Percentiles rank a stretch among this genome's conserved stretches.
These are phyloP conservation scores for Meloidogyne hapla DNA, from an alignment of 1,140 invertebrate species.

Conservation along the genomic window DNA sequence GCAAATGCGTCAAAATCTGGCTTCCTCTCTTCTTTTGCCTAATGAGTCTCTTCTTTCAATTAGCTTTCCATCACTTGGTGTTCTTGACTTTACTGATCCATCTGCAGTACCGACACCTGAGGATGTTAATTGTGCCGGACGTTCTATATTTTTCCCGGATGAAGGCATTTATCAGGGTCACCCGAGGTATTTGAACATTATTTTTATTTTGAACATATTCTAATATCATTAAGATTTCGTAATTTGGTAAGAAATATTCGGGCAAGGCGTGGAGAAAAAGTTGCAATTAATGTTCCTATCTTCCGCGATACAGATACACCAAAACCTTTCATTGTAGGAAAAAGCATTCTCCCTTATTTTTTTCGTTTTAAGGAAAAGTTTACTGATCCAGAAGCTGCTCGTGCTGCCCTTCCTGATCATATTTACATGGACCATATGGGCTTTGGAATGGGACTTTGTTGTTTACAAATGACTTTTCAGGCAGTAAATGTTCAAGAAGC, in stretches of 20 bases:
- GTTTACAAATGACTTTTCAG: constrained; percentile 81
- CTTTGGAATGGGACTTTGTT: constrained; percentile 94
- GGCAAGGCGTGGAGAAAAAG: constrained; percentile 84
- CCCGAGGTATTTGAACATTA: constrained; percentile 49
- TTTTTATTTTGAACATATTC: neutral
- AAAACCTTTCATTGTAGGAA: constrained; percentile 68
- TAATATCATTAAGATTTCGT: constrained; percentile 65
- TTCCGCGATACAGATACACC: constrained; percentile 82
- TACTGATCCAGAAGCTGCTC: constrained; percentile 60
- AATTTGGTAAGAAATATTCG: constrained; percentile 91
- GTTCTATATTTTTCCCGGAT: constrained; percentile 90
- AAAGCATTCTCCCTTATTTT: constrained; percentile 27
- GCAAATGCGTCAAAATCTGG: constrained; percentile 79
- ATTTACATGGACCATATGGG: constrained; percentile 98
- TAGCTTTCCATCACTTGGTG: constrained; percentile 76
- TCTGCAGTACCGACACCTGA: constrained; percentile 72
- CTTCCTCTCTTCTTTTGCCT: constrained; percentile 73
- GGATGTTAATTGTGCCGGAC: constrained; percentile 72
- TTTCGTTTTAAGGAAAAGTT: constrained; percentile 74
- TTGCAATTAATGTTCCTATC: constrained; percentile 89
- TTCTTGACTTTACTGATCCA: constrained; percentile 84
- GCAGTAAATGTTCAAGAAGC: constrained; percentile 96
- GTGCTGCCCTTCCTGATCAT: constrained; percentile 70
- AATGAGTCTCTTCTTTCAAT: constrained; percentile 81
- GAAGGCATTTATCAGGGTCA: constrained; percentile 77